Evolutionary conservation across 2,797 vertebrate species (phyloP), one percentile per base, ranked within the genome.

Genomic region (Alexandromys oeconomus): DNA sequence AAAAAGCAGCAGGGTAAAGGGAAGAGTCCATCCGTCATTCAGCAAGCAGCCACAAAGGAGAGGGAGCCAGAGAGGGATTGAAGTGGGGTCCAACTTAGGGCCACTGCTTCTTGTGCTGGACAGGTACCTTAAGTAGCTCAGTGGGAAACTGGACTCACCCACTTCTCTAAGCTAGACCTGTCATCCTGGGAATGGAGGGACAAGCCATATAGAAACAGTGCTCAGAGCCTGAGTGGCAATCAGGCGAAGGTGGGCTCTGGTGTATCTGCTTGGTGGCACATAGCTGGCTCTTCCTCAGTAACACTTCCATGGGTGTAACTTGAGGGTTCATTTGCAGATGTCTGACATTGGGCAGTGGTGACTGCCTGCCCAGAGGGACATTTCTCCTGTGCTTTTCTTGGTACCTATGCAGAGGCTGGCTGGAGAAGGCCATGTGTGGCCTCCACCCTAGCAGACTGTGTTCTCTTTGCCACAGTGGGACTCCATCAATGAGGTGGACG

Each of bases 401-500:
- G n/a, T 7, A 6, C 29, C 37, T 46, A 2, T 12, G 7, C 65
- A 0, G 27, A 40, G 27, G 1, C 6, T 1, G 61, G 46, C 89
- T 34, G 43, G 46, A 37, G 34, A 17, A 27, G 61, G 48, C 4
- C 12, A 19, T 48, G 59, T 0, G 1, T 78, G 1, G 27, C 25
- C 73, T 9, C 61, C 46, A 8, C 6, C 0, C 7, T 9, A 82
- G 77, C 51, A 0, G 19, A 51, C 94, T 65, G 40, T 59, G 95
- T 71, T 93, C 97, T 96, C 57, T 97, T 77, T 79, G 61, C 87
- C 2, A 0, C 98, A 99, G 99, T 99, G 99, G 99, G 99, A 99
- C 89, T 99, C 99, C 0, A 99, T 99, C 98, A 99, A 99, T n/a
- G 99, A 99, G 98, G 99, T 99, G 99, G 99, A 99, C 1, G 99